Base-by-base conservation (phyloP, 2,797 vertebrate genomes). In the Sorex maritimensis region DNA sequence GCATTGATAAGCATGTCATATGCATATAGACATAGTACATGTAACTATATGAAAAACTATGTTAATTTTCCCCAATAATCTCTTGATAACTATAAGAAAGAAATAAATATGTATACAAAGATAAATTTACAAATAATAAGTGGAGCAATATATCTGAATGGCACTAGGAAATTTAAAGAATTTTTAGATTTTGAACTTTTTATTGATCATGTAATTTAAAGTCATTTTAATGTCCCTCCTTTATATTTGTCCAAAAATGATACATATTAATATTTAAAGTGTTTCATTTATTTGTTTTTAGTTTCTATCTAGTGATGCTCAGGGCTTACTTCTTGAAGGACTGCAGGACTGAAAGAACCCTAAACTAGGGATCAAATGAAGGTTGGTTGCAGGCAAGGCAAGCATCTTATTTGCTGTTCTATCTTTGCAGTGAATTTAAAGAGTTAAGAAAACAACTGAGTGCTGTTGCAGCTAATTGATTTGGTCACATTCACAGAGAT, bases 261-360 rank as follows among this genome's bases (percentile, higher is more conserved):
- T 65, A 34, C 34, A 55, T 67, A 92, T 96, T 90, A 90, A 46
- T 44, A 83, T 88, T 93, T 94, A 80, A 94, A 90, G 34, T 81
- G 24, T 17, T 10, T 23, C 17, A 4, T 55, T 55, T 14, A 15
- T 14, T 55, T 55, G 4, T 55, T 55, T 14, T 14, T 4, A 14
- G 52, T 55, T 55, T 55, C 10, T 17, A 55, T 55, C 17, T 17
- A 14, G 17, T 55, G 52, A 17, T 55, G 52, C 52, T 55, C 17
- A 55, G 13, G 52, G 17, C 13, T 5, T 44, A 44, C 41, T 44
- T 44, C 41, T 44, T 44, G 41, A 44, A 44, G 41, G 41, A 44
- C 41, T 44, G 41, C 41, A 44, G 41, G 41, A 44, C 41, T 44
- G 5, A 44, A 44, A 44, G 5, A 44, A 44, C 41, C 41, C 7